These are phyloP conservation scores for Cataglyphis rosenhaueri DNA, from an alignment of 2,888 invertebrate genomes.

Conservation along the genomic window DNA sequence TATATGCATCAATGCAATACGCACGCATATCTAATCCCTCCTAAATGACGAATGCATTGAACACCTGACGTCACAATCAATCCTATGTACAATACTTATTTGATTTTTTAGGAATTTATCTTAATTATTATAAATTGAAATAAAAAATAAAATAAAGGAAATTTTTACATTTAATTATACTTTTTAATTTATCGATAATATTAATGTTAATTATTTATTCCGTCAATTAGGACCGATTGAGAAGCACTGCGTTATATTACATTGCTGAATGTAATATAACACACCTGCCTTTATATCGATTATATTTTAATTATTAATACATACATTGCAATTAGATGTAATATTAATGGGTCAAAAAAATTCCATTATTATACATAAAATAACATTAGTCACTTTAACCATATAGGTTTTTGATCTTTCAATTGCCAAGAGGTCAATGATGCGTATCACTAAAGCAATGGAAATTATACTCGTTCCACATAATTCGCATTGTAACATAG, in stretches of 20 bases:
- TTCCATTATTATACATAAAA: neutral
- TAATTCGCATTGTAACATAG: slow-evolving; percentile 41
- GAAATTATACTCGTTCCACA: slow-evolving; percentile 33
- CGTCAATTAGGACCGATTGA: neutral
- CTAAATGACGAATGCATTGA: slow-evolving; percentile 21
- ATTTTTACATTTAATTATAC: neutral
- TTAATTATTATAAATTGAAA: slow-evolving; percentile 7
- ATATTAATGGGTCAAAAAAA: neutral
- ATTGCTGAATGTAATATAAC: neutral
- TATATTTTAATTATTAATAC: neutral
- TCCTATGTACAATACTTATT: slow-evolving; percentile 13
- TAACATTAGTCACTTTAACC: neutral
- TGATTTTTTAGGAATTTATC: neutral
- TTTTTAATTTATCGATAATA: neutral
- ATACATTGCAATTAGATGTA: neutral
- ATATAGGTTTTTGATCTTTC: neutral
- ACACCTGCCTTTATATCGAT: neutral
- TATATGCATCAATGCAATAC: slow-evolving; percentile 23
- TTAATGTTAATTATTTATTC: neutral
- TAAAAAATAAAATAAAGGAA: neutral
- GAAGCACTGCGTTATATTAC: neutral
- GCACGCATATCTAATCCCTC: neutral
- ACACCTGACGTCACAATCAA: neutral
- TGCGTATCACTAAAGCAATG: slow-evolving; percentile 31
- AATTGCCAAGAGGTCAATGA: slow-evolving; percentile 35